A percentile compares a stretch with the other conserved stretches of the same genome.
phyloP scores from a whole-genome alignment of 2,888 invertebrate genomes.

The Andrena trimmerana region DNA sequence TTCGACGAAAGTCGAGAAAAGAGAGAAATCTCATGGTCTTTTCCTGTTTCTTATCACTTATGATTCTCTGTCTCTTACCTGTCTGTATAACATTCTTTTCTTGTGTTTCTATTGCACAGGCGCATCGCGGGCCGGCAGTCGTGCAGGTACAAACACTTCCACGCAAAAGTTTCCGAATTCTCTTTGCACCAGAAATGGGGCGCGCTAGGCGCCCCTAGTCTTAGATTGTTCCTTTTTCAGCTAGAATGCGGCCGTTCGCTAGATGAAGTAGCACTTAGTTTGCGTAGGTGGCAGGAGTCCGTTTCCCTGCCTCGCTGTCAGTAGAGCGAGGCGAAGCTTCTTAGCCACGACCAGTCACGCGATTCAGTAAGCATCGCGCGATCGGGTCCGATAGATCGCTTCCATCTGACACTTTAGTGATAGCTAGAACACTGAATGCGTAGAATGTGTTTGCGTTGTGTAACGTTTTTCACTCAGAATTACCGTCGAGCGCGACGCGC shows the following conservation, averaged over 20 bases:
- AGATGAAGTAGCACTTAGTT: constrained; percentile 55
- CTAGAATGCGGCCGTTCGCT: constrained; percentile 48
- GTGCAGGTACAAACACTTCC: constrained; percentile 69
- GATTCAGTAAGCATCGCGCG: constrained; percentile 7
- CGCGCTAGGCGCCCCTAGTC: constrained; percentile 69
- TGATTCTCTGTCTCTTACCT: constrained; percentile 51
- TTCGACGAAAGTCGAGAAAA: not conserved
- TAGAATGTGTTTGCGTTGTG: constrained; percentile 25
- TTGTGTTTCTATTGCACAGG: constrained; percentile 73
- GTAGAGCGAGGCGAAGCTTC: constrained; percentile 51
- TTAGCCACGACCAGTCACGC: constrained; percentile 30
- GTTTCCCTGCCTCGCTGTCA: constrained; percentile 24
- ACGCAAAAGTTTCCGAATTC: constrained; percentile 46
- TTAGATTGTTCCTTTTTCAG: constrained; percentile 35
- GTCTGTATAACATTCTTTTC: constrained; percentile 68
- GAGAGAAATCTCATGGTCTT: not conserved
- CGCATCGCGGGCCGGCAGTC: constrained; percentile 71
- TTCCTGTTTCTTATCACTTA: constrained; percentile 29
- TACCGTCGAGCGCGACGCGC: not conserved
- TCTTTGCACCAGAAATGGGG: constrained; percentile 41
- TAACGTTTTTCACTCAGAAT: not conserved
- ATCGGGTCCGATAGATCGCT: constrained; percentile 43
- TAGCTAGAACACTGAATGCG: constrained; percentile 49
- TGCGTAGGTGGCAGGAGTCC: constrained; percentile 35
- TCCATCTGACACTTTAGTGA: constrained; percentile 27